Evolutionary conservation across 2,888 invertebrate species (phyloP), one percentile per base, ranked within the genome.

Genomic region (Synergus umbraculus): DNA sequence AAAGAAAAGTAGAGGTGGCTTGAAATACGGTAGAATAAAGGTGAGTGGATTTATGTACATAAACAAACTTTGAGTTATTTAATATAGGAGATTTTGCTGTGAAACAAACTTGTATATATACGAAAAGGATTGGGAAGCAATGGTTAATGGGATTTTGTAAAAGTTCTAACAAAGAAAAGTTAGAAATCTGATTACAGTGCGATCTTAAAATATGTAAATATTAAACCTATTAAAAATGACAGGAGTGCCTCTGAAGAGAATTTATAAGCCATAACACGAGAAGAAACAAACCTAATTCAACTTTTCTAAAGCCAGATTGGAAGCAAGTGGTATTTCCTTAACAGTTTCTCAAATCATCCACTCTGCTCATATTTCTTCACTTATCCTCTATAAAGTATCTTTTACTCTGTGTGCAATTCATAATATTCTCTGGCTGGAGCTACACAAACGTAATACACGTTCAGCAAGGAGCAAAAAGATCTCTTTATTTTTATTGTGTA

Each of bases 1-100:
- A 43, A 66, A 76, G 64, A 41, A 54, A 58, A 22, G 13, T 18
- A 49, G 37, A 18, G 12, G 43, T 12, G 76, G 22, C 9, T 76
- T 63, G 60, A 60, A 80, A 73, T 83, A 83, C 83, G 87, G 84
- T 83, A 8, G 49, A 73, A 54, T 54, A 67, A 46, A 46, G 13
- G 44, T 13, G 46, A 67, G 22, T 67, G 41, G 41, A 66, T 41
- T 18, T 44, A 41, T 66, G n/a, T n/a, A 66, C 10, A 66, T 66
- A 66, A 41, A 43, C n/a, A 43, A 37, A 43, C 43, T 66, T 18
- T 10, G 12, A 66, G 66, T 66, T 66, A 18, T 18, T 66, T 66
- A 66, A 43, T 66, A 43, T 41, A 43, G 4, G 18, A 43, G 43
- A 65, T 8, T 41, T n/a, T 41, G 3, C 8, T 15, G 9, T 7